Conservation (phyloP, 37 sponge, comb jelly and placozoan genomes). For the Aphrocallistes beatrix region DNA sequence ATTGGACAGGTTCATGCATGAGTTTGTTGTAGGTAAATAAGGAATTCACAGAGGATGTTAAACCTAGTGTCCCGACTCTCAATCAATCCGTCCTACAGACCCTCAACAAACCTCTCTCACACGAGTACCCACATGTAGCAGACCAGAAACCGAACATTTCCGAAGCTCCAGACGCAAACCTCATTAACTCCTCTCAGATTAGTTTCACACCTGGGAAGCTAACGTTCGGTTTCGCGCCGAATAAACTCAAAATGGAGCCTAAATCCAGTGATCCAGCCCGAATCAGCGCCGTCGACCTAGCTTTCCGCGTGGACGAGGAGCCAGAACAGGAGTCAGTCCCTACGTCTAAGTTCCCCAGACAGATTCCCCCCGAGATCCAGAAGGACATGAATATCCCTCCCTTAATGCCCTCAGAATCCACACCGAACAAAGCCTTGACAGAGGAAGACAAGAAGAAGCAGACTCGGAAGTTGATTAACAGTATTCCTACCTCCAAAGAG, state of each 20-base stretch:
- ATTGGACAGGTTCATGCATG: too few species aligned
- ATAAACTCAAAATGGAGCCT: not conserved
- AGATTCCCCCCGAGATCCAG: not conserved
- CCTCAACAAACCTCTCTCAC: not conserved
- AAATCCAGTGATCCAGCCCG: not conserved
- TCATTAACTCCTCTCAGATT: not conserved
- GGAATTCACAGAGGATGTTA: not conserved
- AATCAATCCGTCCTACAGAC: not conserved
- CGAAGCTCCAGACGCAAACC: not conserved
- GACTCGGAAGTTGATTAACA: conserved; percentile 69
- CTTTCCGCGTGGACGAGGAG: not conserved
- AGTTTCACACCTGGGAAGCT: not conserved
- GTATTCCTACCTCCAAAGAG: conserved; percentile 81
- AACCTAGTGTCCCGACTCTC: conserved; percentile 18
- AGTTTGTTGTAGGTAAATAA: conserved; percentile 8
- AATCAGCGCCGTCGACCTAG: not conserved
- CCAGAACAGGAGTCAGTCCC: not conserved
- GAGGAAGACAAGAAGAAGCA: conserved; percentile 77
- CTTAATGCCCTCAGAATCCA: not conserved
- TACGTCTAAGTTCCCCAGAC: not conserved
- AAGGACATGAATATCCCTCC: not conserved
- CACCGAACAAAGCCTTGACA: not conserved
- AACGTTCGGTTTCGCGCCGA: conserved; percentile 4
- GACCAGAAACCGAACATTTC: not conserved
- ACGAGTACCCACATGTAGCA: not conserved